Percentiles rank a stretch among this genome's conserved stretches.
Evolutionary conservation across 2,797 vertebrate species (phyloP).

Genomic region (Perdix hodgsoniae): DNA sequence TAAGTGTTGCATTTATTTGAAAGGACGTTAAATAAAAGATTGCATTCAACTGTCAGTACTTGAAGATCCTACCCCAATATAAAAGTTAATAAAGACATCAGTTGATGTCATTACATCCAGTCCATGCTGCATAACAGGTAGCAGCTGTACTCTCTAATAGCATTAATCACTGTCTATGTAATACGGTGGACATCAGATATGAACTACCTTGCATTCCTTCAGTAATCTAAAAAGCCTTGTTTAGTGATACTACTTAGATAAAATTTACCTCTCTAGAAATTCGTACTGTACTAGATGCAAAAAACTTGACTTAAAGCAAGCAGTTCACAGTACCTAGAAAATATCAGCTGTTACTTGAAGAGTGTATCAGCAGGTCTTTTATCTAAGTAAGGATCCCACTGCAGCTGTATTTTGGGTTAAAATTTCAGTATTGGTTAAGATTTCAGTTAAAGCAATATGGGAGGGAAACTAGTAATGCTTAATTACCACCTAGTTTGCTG

Average conservation of each 20-base stretch:
- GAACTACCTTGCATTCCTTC: not conserved
- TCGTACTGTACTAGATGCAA: not conserved
- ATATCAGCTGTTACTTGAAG: not conserved
- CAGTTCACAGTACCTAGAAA: not conserved
- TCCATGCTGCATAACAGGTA: not conserved
- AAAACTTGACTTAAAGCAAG: not conserved
- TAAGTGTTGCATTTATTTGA: not conserved
- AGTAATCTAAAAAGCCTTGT: not conserved
- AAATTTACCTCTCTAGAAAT: not conserved
- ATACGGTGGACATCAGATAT: not conserved
- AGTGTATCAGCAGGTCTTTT: not conserved
- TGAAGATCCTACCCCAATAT: not conserved
- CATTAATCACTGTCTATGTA: not conserved
- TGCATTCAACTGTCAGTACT: not conserved
- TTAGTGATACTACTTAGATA: not conserved
- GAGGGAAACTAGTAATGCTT: not conserved
- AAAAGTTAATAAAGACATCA: not conserved
- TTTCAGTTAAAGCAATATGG: not conserved
- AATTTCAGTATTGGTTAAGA: not conserved
- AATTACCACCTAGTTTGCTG: not conserved
- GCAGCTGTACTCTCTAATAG: not conserved
- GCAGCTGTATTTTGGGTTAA: not conserved
- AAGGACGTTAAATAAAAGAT: not conserved
- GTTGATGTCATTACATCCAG: not conserved
- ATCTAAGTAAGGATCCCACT: not conserved